Evolutionary conservation across 2,113 vertebrate species (phyloP), one percentile per base, ranked within the genome.

Genomic region (Lethenteron camtschaticum): DNA sequence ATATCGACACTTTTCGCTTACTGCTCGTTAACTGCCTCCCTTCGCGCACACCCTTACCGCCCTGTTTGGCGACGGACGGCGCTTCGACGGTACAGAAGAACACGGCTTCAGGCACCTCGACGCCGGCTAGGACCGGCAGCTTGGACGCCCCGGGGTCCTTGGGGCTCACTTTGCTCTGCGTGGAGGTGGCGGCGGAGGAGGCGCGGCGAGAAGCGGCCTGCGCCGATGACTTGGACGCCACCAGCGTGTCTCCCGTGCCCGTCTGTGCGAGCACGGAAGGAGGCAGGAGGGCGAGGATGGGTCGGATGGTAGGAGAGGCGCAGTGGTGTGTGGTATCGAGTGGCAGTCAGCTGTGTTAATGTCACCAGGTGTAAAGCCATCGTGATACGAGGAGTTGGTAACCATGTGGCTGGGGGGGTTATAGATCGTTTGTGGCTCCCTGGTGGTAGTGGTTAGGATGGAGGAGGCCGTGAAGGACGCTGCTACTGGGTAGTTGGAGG

Each of bases 61-160:
- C 76, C 71, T 96, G 90, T 76, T 79, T 94, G 74, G 87, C 78
- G 80, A 87, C 14, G n/a, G 89, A 86, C 12, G 90, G 86, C 0
- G 89, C 88, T 68, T 99, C 92, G 73, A 97, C 87, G n/a, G 92
- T 89, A 77, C 94, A 99, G 78, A 99, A 99, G 80, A 96, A 99
- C 59, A 99, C 94, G 0, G 94, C 90, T 9, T 96, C 88, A n/a
- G 92, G 92, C 63, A 99, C 73, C 73, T 99, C 90, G 70, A 99
- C 87, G 0, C 88, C 87, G 1, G 89, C 89, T 56, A 99, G 78
- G 9, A 91, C 70, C 70, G 88, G 80, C 3, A 3, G 70, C 3
- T 57, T 76, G 56, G 75, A 74, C 11, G 73, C 70, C 56, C 20
- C 76, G 71, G 75, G 73, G 9, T 78, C 77, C 3, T 69, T 75